phyloP scores from a whole-genome alignment of 2,888 invertebrate genomes.

The Drosophila phalerata region DNA sequence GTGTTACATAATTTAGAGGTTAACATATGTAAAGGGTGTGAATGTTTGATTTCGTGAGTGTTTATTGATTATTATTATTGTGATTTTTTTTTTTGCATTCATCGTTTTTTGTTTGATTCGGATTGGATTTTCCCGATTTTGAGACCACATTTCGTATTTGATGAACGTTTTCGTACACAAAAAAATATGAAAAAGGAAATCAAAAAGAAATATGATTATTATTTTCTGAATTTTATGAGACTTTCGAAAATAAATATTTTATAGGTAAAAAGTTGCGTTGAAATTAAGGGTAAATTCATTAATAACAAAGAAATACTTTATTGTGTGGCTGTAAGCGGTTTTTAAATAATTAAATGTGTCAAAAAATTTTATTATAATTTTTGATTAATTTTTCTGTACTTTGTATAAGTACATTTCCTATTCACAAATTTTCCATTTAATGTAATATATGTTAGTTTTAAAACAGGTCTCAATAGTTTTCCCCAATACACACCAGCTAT shows the following conservation, averaged over 20 bases:
- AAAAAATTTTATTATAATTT: too few species aligned
- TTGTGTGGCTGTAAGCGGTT: slow-evolving; percentile 16
- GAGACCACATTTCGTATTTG: slow-evolving; percentile 84
- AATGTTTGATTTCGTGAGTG: slow-evolving; percentile 59
- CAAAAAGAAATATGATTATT: slow-evolving; percentile 84
- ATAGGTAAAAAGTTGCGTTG: slow-evolving; percentile 29
- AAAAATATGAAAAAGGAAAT: slow-evolving; percentile 85
- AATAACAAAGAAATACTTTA: slow-evolving; percentile 19
- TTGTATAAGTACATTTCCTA: neutral
- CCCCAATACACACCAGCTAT: neutral
- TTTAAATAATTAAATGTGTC: slow-evolving; percentile 31
- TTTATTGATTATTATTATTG: slow-evolving; percentile 53
- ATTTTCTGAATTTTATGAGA: slow-evolving; percentile 76
- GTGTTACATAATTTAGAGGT: slow-evolving; percentile 58
- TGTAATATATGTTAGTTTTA: neutral
- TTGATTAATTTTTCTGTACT: neutral
- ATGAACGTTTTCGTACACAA: slow-evolving; percentile 84
- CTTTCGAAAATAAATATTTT: slow-evolving; percentile 47
- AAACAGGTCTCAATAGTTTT: neutral
- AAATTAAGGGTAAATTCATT: slow-evolving; percentile 30
- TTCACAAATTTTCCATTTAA: neutral
- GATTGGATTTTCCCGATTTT: slow-evolving; percentile 78
- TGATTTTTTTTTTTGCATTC: slow-evolving; percentile 61
- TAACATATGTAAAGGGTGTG: slow-evolving; percentile 52
- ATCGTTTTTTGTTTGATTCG: slow-evolving; percentile 74